Evolutionary conservation across 2,888 invertebrate genomes (phyloP), one percentile per base, ranked within the genome.

Genomic region (Diplazon laetatorius): DNA sequence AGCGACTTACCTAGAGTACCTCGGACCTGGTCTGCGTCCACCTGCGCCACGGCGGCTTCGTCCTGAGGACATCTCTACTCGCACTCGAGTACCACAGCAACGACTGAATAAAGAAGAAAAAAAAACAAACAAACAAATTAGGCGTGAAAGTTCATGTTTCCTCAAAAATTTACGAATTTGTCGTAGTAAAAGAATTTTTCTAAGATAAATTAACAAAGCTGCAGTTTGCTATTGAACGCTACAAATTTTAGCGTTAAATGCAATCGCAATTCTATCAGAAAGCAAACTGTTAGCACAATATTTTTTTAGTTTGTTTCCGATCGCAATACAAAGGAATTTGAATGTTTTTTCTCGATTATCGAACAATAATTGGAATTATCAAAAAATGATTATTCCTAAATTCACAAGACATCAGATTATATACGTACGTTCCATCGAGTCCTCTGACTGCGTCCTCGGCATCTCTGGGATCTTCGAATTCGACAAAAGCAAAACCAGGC

Each of bases 31-130:
- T 81, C 90, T 88, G 39, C 90, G 89, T 66, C 86, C 86, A 30
- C 88, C 86, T 65, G 94, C 94, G 81, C 94, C 95, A 71, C 95
- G 94, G 65, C 96, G 93, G 63, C 96, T 96, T 84, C 96, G 93
- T 0, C 97, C 97, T 81, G 96, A 97, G 0, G 97, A 97, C 97
- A 97, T 97, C 92, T 98, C 97, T 14, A 97, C 97, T 79, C 97
- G 94, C 66, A 97, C 96, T 87, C 97, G 94, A 30, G 96, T 96
- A 9, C 97, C 97, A 92, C 97, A 97, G 92, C 96, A 96, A 63
- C 97, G 95, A 78, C 97, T 97, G 88, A 16, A 37, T 42, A 50
- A 70, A 46, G 46, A 22, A n/a, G 42, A 16, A 16, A 30, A 42
- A 25, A 39, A 20, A 1, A 25, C 2, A 5, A 30, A 30, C 6